These are phyloP conservation scores for Globicephala melas DNA, from an alignment of 2,113 vertebrate species.

Conservation along the genomic window DNA sequence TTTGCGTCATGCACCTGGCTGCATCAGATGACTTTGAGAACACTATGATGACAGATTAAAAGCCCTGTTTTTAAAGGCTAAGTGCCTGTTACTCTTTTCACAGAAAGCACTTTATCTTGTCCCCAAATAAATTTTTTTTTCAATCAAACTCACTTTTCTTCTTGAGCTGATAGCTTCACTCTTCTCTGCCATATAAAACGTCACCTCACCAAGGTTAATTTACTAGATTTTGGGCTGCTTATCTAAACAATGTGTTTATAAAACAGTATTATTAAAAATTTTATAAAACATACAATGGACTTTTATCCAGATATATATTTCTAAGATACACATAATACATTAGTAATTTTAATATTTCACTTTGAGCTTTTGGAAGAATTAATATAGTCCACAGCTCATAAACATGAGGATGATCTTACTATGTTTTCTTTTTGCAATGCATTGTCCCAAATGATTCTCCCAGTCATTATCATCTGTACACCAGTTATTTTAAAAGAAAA, in stretches of 20 bases:
- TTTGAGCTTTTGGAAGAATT: background rate
- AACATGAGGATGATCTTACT: background rate
- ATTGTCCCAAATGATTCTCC: background rate
- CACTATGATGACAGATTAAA: background rate
- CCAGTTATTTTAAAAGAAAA: background rate
- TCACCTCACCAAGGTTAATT: background rate
- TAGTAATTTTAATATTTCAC: background rate
- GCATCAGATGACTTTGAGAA: background rate
- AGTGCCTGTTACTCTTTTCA: background rate
- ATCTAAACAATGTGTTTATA: background rate
- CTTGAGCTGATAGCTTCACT: background rate
- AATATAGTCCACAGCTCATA: background rate
- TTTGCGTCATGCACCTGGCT: background rate
- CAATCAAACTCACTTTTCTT: background rate
- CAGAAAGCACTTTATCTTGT: background rate
- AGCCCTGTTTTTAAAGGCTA: background rate
- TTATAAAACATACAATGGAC: background rate
- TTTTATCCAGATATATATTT: background rate
- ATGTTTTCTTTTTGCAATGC: background rate
- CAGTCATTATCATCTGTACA: background rate
- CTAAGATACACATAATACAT: background rate
- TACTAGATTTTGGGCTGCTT: background rate
- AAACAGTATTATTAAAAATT: background rate
- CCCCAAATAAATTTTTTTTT: background rate
- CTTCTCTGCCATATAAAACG: background rate